Evolutionary conservation across 2,113 vertebrate genomes (phyloP).

Genomic region (human): GRCh38 chr2:111601501-111602000

Average conservation of each 20-base stretch:
- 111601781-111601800: not conserved
- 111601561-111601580: not conserved
- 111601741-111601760: not conserved
- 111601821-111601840: not conserved
- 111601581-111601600: not conserved
- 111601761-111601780: not conserved
- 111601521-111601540: not conserved
- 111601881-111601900: not conserved
- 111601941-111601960: not conserved
- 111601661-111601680: not conserved
- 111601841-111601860: not conserved
- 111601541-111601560: not conserved
- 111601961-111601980: not conserved
- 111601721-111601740: not conserved
- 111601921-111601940: not conserved
- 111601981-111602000: not conserved
- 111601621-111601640: not conserved
- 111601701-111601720: not conserved
- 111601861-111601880: not conserved
- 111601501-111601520: not conserved
- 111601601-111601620: fast-evolving
- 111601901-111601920: not conserved
- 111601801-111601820: not conserved
- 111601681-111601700: not conserved
- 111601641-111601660: fast-evolving